Evolutionary conservation across 2,888 invertebrate genomes (phyloP).

Genomic region (Psylliodes chrysocephalus): DNA sequence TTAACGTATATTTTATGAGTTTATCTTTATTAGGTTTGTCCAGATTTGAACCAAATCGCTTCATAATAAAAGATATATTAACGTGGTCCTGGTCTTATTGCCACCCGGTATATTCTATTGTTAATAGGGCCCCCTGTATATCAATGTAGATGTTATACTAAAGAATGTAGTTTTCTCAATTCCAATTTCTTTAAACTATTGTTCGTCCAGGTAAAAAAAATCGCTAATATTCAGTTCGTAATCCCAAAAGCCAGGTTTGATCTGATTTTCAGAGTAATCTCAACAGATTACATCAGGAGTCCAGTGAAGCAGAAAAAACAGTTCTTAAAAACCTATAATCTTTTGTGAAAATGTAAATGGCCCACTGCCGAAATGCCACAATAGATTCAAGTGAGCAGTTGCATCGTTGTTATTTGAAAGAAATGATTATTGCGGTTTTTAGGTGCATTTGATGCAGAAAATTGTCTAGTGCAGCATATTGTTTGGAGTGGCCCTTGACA

Average conservation of each 20-base stretch:
- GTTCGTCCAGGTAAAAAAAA: conserved; percentile 22
- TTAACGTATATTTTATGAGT: no score
- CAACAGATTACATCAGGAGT: conserved; percentile 29
- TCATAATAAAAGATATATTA: no score
- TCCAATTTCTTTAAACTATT: conserved; percentile 10
- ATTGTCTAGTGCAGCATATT: conserved; percentile 16
- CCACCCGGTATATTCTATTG: no score
- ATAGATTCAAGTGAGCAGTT: conserved; percentile 34
- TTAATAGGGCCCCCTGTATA: neutral
- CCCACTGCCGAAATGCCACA: conserved; percentile 35
- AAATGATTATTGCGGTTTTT: conserved; percentile 27
- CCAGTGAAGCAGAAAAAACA: conserved; percentile 30
- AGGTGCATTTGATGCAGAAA: conserved; percentile 28
- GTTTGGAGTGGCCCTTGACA: conserved; percentile 14
- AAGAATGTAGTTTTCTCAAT: neutral
- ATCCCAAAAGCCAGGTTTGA: conserved; percentile 28
- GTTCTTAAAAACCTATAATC: conserved; percentile 34
- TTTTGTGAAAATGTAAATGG: conserved; percentile 36
- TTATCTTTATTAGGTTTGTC: no score
- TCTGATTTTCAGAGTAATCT: conserved; percentile 36
- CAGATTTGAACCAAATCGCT: no score
- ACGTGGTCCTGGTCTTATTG: no score
- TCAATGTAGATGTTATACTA: neutral
- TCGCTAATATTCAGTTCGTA: conserved; percentile 19
- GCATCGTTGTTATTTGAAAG: conserved; percentile 23